phyloP scores from a whole-genome alignment of 2,888 invertebrate species.

The Muscina levida region DNA sequence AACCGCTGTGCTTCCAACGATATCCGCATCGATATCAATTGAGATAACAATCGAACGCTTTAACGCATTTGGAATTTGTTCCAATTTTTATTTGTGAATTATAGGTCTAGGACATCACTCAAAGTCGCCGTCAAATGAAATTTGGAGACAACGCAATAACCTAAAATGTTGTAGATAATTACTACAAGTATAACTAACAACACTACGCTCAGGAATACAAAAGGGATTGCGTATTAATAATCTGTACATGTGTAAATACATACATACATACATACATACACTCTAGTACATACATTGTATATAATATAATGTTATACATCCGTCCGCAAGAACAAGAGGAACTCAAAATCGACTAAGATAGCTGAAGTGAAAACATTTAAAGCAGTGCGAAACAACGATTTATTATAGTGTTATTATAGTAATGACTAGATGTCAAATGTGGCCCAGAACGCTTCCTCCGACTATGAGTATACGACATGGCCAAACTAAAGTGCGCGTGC shows the following conservation, averaged over 20 bases:
- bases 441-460: neutral
- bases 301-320: conserved; percentile 16
- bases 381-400: neutral
- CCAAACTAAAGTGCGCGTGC: conserved; percentile 57
- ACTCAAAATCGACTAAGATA: neutral
- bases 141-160: conserved; percentile 22
- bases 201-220: conserved; percentile 27
- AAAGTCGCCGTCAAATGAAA: conserved; percentile 2
- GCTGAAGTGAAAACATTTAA: neutral
- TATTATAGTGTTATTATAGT: conserved; percentile 10
- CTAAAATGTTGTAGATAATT: conserved; percentile 20
- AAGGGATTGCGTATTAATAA: neutral
- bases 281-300: too few relatives aligned
- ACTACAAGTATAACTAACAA: conserved; percentile 18
- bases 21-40: conserved; percentile 18
- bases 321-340: conserved; percentile 1
- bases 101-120: conserved; percentile 31
- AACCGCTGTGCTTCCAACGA: neutral
- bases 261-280: too few relatives aligned
- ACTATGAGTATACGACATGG: neutral
- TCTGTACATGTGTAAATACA: too few relatives aligned
- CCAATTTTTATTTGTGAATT: conserved; percentile 4
- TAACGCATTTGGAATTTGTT: neutral
- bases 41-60: neutral
- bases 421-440: too few relatives aligned